Conservation (phyloP, 2,797 vertebrate genomes). For the Eospalax fontanierii region DNA sequence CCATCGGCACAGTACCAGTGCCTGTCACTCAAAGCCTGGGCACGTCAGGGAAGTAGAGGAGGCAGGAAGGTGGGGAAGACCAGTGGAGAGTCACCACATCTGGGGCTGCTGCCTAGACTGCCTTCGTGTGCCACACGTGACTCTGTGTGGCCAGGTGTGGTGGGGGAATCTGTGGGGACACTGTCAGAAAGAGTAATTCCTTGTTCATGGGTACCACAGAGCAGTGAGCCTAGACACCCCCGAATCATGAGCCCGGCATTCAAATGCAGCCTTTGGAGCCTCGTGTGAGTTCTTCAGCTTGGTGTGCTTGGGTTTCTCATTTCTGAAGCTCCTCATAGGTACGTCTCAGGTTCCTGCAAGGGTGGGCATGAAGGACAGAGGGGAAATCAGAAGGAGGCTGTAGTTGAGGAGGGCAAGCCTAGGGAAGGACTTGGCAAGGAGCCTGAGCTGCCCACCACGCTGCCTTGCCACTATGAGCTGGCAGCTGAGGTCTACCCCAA, state of each 20-base stretch:
- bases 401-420: background rate
- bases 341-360: background rate
- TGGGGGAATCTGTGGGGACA: no score
- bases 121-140: accelerated
- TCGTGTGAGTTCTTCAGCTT: background rate
- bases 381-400: background rate
- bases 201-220: background rate
- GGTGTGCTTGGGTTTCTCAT: background rate
- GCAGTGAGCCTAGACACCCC: background rate
- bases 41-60: background rate
- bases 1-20: background rate
- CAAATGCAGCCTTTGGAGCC: background rate
- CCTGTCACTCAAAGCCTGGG: background rate
- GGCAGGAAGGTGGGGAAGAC: background rate
- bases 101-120: accelerated
- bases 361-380: background rate
- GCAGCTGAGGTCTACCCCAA: background rate
- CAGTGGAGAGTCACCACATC: accelerated
- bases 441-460: no score
- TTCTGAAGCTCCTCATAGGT: background rate
- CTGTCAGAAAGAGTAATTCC: background rate
- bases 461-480: background rate
- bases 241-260: background rate
- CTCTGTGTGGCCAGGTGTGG: accelerated
- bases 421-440: background rate